Conservation (phyloP, 2,113 vertebrate genomes). For the Pandion haliaetus region DNA sequence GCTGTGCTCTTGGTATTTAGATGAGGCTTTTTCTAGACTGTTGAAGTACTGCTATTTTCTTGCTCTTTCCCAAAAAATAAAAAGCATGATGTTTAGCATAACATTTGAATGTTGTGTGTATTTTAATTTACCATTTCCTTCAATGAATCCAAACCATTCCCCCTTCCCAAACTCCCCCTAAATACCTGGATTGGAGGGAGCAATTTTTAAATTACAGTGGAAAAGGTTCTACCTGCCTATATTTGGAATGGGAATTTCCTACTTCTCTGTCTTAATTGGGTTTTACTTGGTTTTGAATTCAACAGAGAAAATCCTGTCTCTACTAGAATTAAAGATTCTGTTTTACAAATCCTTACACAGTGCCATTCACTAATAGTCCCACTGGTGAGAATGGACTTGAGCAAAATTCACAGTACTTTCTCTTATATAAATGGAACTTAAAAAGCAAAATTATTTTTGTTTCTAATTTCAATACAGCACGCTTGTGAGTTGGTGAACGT, state of each 20-base stretch:
- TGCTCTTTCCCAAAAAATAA: slow-evolving; percentile 40
- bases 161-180: not conserved
- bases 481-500: not conserved
- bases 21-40: slow-evolving; percentile 40
- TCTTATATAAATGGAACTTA: not conserved
- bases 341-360: not conserved
- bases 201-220: not conserved
- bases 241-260: not conserved
- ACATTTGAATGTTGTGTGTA: not conserved
- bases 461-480: not conserved
- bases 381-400: not conserved
- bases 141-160: not conserved
- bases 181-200: not conserved
- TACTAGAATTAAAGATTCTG: not conserved
- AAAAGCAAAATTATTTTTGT: not conserved
- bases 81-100: slow-evolving; percentile 54
- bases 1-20: slow-evolving; percentile 49
- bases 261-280: not conserved
- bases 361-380: not conserved
- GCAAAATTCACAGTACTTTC: not conserved
- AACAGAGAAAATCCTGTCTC: not conserved
- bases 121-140: slow-evolving; percentile 14
- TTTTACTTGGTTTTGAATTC: not conserved
- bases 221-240: not conserved
- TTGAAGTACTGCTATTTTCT: slow-evolving; percentile 43